Base-by-base conservation (phyloP, 2,888 invertebrate genomes). In the Xanthorhoe spadicearia region DNA sequence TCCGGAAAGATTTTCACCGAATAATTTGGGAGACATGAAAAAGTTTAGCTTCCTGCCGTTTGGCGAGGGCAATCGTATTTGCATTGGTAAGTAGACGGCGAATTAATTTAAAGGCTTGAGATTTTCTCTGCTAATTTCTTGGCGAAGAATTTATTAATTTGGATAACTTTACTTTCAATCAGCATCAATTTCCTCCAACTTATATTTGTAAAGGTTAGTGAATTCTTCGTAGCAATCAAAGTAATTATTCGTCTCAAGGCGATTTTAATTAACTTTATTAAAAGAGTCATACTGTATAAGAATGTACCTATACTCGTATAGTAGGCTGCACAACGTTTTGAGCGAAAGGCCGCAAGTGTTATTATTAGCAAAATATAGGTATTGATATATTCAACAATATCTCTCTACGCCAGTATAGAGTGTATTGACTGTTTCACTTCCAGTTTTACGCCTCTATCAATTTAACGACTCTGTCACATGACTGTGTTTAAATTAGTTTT, bases 1-100 rank as follows among this genome's bases (percentile, higher is more conserved):
- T 71, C 93, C 93, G 2, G 90, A 93, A 46, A 83, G 94, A 69
- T 94, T 94, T 81, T 75, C 81, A 38, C 61, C 80, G 17, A 74
- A 82, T 54, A 84, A 83, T 59, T 43, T 66, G 38, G 58, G 68
- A 1, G 76, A 81, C 18, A 74, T 81, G 46, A 72, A 79, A 1
- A 88, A 87, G 49, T 92, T 80, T 71, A 83, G 83, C 18, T 93
- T 85, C 74, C 73, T 94, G 66, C 91, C 93, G 7, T 94, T 94
- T 78, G 94, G 94, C 10, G 93, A 90, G 74, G 94, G 94, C 50
- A 91, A 92, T 52, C 83, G 94, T 35, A 86, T 86, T 71, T 94
- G 94, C 73, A 84, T 94, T 55, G 94, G 94, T 93, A 78, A 85
- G 86, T 78, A 61, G 52, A 43, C 61, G 50, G 23, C 9, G 43